phyloP scores from a whole-genome alignment of 2,113 vertebrate species.

The Gadus macrocephalus region DNA sequence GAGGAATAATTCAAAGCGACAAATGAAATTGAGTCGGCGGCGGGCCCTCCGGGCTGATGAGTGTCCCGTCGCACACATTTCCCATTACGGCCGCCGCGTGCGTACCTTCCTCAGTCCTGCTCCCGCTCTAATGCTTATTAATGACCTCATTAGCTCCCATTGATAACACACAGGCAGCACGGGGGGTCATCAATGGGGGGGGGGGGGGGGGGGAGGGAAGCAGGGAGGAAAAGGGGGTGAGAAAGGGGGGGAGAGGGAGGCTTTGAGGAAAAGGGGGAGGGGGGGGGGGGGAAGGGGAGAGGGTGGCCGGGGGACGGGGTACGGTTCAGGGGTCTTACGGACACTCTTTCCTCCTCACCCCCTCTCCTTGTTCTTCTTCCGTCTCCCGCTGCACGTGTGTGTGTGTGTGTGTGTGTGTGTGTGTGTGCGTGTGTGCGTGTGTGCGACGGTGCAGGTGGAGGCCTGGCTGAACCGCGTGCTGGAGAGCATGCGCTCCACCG shows the following conservation, averaged over 20 bases:
- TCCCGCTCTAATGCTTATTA: slow-evolving; percentile 57
- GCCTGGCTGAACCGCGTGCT: slow-evolving; percentile 84
- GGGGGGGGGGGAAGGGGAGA: too few species aligned
- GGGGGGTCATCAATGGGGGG: slow-evolving; percentile 1
- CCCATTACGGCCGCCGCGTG: slow-evolving; percentile 48
- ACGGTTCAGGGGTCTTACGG: not conserved
- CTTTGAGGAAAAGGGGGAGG: too few species aligned
- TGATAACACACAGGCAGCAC: slow-evolving; percentile 33
- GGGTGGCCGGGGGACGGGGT: too few species aligned
- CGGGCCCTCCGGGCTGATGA: slow-evolving; percentile 25
- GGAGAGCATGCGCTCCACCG: slow-evolving; percentile 80
- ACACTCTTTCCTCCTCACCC: slow-evolving; percentile 6
- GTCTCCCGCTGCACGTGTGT: not conserved
- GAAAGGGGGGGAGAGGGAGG: too few species aligned
- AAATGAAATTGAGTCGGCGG: slow-evolving; percentile 25
- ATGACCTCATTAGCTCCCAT: slow-evolving; percentile 53
- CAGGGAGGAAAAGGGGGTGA: too few species aligned
- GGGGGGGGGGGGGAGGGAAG: too few species aligned
- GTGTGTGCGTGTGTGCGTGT: not conserved
- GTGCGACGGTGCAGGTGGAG: slow-evolving; percentile 77
- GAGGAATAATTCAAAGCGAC: slow-evolving; percentile 19
- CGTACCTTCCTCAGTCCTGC: slow-evolving; percentile 41
- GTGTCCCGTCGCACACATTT: slow-evolving; percentile 53
- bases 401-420: too few species aligned
- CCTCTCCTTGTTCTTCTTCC: not conserved